A percentile compares a stretch with the other conserved stretches of the same genome.
phyloP scores from a whole-genome alignment of 1,140 invertebrate species.

The Neotoxoptera formosana region DNA sequence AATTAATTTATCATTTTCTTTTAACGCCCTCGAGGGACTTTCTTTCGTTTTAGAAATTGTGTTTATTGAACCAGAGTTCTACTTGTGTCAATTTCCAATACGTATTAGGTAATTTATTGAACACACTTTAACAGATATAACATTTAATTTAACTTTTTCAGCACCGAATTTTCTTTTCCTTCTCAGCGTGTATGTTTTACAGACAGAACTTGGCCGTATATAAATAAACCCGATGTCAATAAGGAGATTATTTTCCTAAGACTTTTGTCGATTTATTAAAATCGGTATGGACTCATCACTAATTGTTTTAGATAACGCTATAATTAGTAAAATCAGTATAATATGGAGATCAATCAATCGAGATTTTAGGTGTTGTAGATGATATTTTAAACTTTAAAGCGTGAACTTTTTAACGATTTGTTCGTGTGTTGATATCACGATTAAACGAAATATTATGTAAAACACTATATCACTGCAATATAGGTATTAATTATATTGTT shows the following conservation, averaged over 20 bases:
- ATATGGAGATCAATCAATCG: neutral
- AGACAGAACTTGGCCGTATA: neutral
- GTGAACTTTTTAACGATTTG: neutral
- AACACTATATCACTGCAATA: neutral
- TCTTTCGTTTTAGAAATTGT: neutral
- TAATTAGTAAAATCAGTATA: neutral
- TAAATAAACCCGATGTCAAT: neutral
- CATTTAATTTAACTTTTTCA: neutral
- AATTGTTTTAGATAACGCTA: neutral
- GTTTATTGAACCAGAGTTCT: neutral
- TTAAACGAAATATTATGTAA: neutral
- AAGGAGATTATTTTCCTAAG: neutral
- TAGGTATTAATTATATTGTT: neutral
- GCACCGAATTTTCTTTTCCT: neutral
- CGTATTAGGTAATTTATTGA: neutral
- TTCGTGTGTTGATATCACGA: neutral
- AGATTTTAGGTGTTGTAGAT: neutral
- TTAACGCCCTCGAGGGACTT: neutral
- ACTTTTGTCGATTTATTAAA: neutral
- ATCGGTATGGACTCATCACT: neutral
- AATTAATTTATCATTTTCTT: conserved; percentile 33
- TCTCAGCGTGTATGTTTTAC: neutral
- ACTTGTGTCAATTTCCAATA: conserved; percentile 24
- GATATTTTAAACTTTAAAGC: neutral
- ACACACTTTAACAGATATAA: neutral